These are phyloP conservation scores for Chymomyza procnemis DNA, from an alignment of 2,888 invertebrate species.

Conservation along the genomic window DNA sequence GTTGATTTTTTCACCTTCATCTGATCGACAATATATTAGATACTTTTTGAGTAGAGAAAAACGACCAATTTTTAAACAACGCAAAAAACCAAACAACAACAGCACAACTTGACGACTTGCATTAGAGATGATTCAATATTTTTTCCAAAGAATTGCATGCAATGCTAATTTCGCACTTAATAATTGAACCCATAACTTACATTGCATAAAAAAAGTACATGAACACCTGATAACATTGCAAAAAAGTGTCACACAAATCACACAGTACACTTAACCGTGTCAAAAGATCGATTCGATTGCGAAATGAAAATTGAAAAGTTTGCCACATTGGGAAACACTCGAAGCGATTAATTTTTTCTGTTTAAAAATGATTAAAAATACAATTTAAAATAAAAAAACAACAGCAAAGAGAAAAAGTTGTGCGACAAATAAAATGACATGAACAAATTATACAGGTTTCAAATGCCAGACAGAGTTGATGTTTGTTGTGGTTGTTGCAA, in stretches of 20 bases:
- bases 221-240: slow-evolving; percentile 4
- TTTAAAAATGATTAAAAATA: neutral
- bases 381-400: neutral
- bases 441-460: slow-evolving; percentile 35
- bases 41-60: too few relatives aligned
- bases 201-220: slow-evolving; percentile 16
- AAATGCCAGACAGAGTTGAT: slow-evolving; percentile 9
- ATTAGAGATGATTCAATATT: too few relatives aligned
- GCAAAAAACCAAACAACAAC: too few relatives aligned
- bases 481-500: neutral
- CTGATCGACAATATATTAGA: too few relatives aligned
- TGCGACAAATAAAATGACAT: slow-evolving; percentile 24
- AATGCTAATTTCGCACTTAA: too few relatives aligned
- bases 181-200: too few relatives aligned
- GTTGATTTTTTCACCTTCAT: too few relatives aligned
- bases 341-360: neutral
- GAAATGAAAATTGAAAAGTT: neutral
- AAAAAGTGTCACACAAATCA: neutral
- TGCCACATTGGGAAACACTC: neutral
- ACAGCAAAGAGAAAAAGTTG: neutral
- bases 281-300: neutral
- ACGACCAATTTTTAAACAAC: too few relatives aligned
- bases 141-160: too few relatives aligned
- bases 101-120: too few relatives aligned
- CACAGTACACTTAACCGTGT: neutral